These are phyloP conservation scores for Habrosyne pyritoides DNA, from an alignment of 2,888 invertebrate species.

Conservation along the genomic window DNA sequence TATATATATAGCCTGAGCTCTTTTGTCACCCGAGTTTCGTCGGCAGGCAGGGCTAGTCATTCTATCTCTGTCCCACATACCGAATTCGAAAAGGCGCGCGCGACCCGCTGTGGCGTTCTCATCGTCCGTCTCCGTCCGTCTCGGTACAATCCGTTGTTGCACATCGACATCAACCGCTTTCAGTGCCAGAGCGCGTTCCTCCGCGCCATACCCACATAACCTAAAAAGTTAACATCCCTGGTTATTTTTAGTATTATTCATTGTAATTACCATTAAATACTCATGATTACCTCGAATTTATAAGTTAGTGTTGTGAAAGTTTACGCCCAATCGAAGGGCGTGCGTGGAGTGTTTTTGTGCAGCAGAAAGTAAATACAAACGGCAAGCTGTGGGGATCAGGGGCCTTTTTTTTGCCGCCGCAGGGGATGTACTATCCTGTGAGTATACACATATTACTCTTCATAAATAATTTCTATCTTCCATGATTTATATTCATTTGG, in stretches of 20 bases:
- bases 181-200: constrained; percentile 81
- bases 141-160: constrained; percentile 57
- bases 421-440: constrained; percentile 98
- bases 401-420: constrained; percentile 97
- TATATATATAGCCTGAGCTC: constrained; percentile 31
- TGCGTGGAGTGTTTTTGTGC: constrained; percentile 83
- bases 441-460: constrained; percentile 76
- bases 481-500: neutral
- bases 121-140: constrained; percentile 55
- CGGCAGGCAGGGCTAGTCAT: constrained; percentile 28
- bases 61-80: constrained; percentile 56
- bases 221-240: constrained; percentile 72
- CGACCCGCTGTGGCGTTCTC: constrained; percentile 59
- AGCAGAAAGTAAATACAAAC: constrained; percentile 87
- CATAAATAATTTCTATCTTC: constrained; percentile 3
- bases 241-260: constrained; percentile 65
- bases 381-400: constrained; percentile 99
- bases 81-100: constrained; percentile 40
- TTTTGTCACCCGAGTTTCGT: constrained; percentile 42
- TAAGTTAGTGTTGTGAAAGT: constrained; percentile 79
- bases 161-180: constrained; percentile 81
- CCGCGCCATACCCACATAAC: constrained; percentile 79
- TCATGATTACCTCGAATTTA: constrained; percentile 78
- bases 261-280: constrained; percentile 66
- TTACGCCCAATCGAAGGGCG: constrained; percentile 72